Base-by-base conservation (phyloP, 1,140 invertebrate species). In the Nymphalis io region DNA sequence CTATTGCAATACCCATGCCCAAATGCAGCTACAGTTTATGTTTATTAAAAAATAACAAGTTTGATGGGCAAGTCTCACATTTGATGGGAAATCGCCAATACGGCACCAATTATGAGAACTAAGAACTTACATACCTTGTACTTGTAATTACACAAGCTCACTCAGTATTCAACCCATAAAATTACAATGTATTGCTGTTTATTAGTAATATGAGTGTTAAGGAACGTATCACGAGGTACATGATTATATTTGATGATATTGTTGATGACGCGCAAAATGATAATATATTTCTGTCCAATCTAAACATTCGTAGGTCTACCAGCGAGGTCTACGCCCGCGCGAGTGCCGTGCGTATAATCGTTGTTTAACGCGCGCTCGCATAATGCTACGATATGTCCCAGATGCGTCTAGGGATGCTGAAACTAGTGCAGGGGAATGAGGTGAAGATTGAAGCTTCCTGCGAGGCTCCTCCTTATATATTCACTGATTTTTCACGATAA, bases 291-390 rank as follows among this genome's bases (percentile, higher is more conserved):
- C 53, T 39, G 21, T 8, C 44, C 21, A 60, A 44, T 75, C 73
- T 78, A 65, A 4, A n/a, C 0, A n/a, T 73, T 39, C 13, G 3
- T 21, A 70, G 16, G 42, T 55, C 68, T 75, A 53, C 16, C 20
- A 48, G 55, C 39, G 73, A 60, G 83, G 83, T 83, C 76, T 79
- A 68, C 66, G 80, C 44, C 76, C 81, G 70, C 48, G 60, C 23
- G 53, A 85, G 81, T 67, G 76, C 63, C 76, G 63, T 84, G 83
- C 82, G 83, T 85, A 81, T 83, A 84, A 85, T 85, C 78, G 79
- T 74, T 80, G 83, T 84, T 85, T 85, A 85, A 77, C 80, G 72
- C 65, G 64, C 77, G 62, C 65, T 63, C 77, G 83, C 79, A 81
- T 85, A 83, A 82, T 83, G 82, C 75, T 62, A 58, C 73, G 68